A percentile compares a stretch with the other conserved stretches of the same genome.
phyloP scores from a whole-genome alignment of 2,888 invertebrate genomes.

The Drosophila percnosoma region DNA sequence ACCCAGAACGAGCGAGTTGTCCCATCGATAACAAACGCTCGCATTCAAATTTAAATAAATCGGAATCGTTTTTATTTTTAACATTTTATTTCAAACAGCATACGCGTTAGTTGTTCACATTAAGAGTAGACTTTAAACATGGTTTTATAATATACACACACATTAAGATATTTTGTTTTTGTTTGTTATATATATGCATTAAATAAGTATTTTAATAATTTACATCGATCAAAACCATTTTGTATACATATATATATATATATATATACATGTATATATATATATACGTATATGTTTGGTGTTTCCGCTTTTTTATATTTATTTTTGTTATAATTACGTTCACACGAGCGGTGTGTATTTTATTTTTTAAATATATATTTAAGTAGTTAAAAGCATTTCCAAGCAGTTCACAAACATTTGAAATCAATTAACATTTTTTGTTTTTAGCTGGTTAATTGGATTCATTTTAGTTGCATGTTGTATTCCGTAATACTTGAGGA shows the following conservation, averaged over 20 bases:
- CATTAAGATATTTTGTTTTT: slow-evolving; percentile 48
- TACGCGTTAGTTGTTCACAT: slow-evolving; percentile 77
- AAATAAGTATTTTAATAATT: slow-evolving; percentile 78
- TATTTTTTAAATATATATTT: slow-evolving; percentile 26
- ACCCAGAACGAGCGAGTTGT: background rate
- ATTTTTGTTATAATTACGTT: slow-evolving; percentile 50
- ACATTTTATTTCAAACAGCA: slow-evolving; percentile 80
- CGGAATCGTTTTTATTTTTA: slow-evolving; percentile 25
- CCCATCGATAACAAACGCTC: slow-evolving; percentile 20
- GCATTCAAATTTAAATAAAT: slow-evolving; percentile 9
- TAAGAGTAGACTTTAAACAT: slow-evolving; percentile 79
- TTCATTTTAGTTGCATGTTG: slow-evolving; percentile 49
- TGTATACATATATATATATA: slow-evolving; percentile 41
- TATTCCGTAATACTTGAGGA: slow-evolving; percentile 68
- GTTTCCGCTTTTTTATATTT: slow-evolving; percentile 51
- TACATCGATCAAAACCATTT: slow-evolving; percentile 72
- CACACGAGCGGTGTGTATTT: slow-evolving; percentile 24
- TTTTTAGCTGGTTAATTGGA: slow-evolving; percentile 37
- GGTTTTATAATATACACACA: slow-evolving; percentile 69
- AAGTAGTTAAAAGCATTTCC: slow-evolving; percentile 73
- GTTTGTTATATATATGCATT: slow-evolving; percentile 64
- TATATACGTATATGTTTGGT: slow-evolving; percentile 32
- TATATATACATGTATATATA: background rate
- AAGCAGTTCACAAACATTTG: slow-evolving; percentile 62
- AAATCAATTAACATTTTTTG: slow-evolving; percentile 44